Evolutionary conservation across 2,113 vertebrate genomes (phyloP).

Genomic region (Calidris pugnax): DNA sequence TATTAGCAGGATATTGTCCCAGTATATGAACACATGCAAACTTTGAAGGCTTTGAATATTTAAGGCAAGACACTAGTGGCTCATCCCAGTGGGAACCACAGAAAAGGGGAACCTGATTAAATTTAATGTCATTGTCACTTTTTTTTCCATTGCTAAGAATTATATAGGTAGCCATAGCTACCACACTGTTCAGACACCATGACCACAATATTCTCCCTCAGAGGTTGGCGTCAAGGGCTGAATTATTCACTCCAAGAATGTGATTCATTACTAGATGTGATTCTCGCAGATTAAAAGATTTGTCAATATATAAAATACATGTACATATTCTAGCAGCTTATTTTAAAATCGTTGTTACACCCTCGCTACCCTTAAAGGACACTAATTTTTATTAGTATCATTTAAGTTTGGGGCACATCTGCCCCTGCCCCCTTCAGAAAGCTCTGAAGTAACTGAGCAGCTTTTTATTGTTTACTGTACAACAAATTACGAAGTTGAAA

Average conservation of each 20-base stretch:
- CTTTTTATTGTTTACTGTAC: not conserved
- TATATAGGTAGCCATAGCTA: conserved; percentile 97
- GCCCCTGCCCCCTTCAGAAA: not conserved
- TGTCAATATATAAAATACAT: conserved; percentile 67
- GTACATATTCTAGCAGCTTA: conserved; percentile 15
- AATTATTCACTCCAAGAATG: conserved; percentile 85
- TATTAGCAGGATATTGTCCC: conserved; percentile 83
- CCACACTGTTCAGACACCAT: conserved; percentile 90
- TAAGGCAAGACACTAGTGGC: conserved; percentile 84
- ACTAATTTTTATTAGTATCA: not conserved
- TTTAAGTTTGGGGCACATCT: not conserved
- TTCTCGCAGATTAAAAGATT: conserved; percentile 76
- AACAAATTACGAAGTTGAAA: not conserved
- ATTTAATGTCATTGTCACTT: conserved; percentile 97
- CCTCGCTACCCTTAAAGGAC: not conserved
- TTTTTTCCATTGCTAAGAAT: conserved; percentile 89
- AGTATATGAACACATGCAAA: conserved; percentile 82
- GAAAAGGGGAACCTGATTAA: conserved; percentile 97
- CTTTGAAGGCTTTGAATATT: conserved; percentile 85
- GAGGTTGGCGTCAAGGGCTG: conserved; percentile 81
- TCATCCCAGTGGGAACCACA: conserved; percentile 90
- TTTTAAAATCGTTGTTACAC: not conserved
- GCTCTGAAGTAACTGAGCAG: not conserved
- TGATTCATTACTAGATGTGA: conserved; percentile 78
- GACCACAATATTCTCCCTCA: conserved; percentile 89